These are phyloP conservation scores for Melanerpes formicivorus DNA, from an alignment of 2,113 vertebrate species.

Conservation along the genomic window DNA sequence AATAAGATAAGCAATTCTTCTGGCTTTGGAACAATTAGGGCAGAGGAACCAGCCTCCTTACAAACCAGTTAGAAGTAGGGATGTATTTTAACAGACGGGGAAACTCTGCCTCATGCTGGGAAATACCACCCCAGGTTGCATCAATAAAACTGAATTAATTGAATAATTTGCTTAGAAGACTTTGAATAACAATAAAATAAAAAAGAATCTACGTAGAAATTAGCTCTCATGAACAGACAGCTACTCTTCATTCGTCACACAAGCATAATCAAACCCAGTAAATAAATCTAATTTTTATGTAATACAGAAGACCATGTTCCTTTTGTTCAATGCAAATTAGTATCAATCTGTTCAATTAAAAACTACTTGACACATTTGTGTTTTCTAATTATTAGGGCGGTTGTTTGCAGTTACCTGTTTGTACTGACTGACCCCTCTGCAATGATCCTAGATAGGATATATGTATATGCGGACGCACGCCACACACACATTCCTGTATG, in stretches of 20 bases:
- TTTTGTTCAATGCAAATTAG: constrained; percentile 47
- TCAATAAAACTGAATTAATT: constrained; percentile 4
- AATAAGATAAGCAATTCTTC: background rate
- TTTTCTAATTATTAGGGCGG: background rate
- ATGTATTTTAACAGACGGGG: constrained; percentile 12
- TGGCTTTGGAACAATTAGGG: constrained; percentile 1
- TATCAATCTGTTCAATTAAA: background rate
- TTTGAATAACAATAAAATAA: background rate
- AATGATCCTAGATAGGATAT: background rate
- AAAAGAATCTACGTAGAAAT: background rate
- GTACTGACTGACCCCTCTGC: background rate
- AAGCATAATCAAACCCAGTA: constrained; percentile 65
- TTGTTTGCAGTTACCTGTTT: constrained; percentile 30
- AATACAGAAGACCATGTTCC: constrained; percentile 50
- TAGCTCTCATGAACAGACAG: constrained; percentile 28
- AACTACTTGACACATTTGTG: background rate
- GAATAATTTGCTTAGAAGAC: constrained; percentile 24
- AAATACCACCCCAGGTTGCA: constrained; percentile 23
- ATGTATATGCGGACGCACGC: background rate
- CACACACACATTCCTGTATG: background rate
- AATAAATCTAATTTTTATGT: constrained; percentile 68
- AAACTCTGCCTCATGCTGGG: background rate
- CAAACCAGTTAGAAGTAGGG: background rate
- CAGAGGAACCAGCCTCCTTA: constrained; percentile 1
- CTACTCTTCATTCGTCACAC: constrained; percentile 38